phyloP scores from a whole-genome alignment of 2,113 vertebrate species.

The Aspidoscelis tigris region DNA sequence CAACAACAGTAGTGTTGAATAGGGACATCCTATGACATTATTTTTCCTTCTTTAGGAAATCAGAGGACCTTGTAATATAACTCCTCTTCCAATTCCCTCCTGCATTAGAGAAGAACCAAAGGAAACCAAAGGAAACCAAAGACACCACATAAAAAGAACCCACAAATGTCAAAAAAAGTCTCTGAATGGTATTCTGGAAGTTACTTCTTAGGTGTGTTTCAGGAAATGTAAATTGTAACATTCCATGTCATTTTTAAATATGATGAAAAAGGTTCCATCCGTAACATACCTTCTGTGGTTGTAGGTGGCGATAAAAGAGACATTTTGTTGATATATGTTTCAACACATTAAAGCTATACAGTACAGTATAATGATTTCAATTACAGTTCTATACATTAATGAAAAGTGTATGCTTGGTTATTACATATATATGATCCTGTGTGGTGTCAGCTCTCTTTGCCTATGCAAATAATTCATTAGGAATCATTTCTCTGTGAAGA shows the following conservation, averaged over 20 bases:
- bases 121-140: slow-evolving; percentile 15
- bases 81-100: not conserved
- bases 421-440: slow-evolving; percentile 20
- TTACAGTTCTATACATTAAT: slow-evolving; percentile 31
- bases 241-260: slow-evolving; percentile 39
- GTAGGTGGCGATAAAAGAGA: slow-evolving; percentile 66
- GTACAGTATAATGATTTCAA: slow-evolving; percentile 49
- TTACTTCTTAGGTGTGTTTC: slow-evolving; percentile 6
- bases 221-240: slow-evolving; percentile 30
- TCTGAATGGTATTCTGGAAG: not conserved
- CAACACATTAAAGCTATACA: slow-evolving; percentile 75
- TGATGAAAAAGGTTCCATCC: slow-evolving; percentile 35
- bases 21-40: slow-evolving; percentile 9
- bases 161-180: slow-evolving; percentile 14
- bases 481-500: slow-evolving; percentile 53
- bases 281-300: slow-evolving; percentile 72
- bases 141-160: slow-evolving; percentile 19
- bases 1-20: not conserved
- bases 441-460: slow-evolving; percentile 29
- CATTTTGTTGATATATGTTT: slow-evolving; percentile 74
- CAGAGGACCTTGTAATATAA: slow-evolving; percentile 17
- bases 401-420: slow-evolving; percentile 12
- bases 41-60: slow-evolving; percentile 18
- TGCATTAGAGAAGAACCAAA: slow-evolving; percentile 3
- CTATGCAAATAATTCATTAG: not conserved